Conservation (phyloP, 1,140 invertebrate species). For the Drosophila asahinai region DNA sequence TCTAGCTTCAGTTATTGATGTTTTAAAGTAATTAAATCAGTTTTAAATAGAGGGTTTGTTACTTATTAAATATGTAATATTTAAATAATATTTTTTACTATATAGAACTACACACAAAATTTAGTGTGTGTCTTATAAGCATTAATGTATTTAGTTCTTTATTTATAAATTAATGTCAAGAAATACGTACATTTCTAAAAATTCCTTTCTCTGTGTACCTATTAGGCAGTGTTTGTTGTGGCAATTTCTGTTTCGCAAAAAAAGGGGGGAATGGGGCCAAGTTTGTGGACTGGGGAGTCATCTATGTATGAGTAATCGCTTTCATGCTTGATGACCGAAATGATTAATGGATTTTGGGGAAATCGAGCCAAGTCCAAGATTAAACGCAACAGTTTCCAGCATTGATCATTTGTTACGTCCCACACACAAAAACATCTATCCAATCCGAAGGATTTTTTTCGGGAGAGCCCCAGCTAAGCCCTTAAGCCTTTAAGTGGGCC, state of each 20-base stretch:
- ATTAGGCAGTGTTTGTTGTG: constrained; percentile 75
- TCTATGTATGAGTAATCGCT: constrained; percentile 82
- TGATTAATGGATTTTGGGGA: constrained; percentile 72
- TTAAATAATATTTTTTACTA: too few species aligned
- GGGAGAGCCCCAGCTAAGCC: constrained; percentile 15
- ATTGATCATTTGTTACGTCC: constrained; percentile 77
- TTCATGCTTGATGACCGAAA: constrained; percentile 81
- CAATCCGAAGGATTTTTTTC: constrained; percentile 19
- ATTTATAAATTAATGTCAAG: neutral
- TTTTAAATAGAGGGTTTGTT: too few species aligned
- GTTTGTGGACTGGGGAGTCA: constrained; percentile 26
- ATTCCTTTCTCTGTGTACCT: constrained; percentile 30
- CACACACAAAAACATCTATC: constrained; percentile 32
- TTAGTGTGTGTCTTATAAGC: too few species aligned
- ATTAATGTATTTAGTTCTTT: too few species aligned
- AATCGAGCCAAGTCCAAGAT: constrained; percentile 79
- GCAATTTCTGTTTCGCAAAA: constrained; percentile 45
- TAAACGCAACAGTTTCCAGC: constrained; percentile 80
- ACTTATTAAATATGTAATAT: too few species aligned
- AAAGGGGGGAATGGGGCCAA: neutral
- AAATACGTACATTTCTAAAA: too few species aligned
- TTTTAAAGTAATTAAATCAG: too few species aligned
- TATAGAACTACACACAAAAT: too few species aligned
- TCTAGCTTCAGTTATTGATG: neutral
- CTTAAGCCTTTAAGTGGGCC: constrained; percentile 44